These are phyloP conservation scores for Henricia sp. DNA, from an alignment of 53 echinoderm and acorn worm species.

Conservation along the genomic window DNA sequence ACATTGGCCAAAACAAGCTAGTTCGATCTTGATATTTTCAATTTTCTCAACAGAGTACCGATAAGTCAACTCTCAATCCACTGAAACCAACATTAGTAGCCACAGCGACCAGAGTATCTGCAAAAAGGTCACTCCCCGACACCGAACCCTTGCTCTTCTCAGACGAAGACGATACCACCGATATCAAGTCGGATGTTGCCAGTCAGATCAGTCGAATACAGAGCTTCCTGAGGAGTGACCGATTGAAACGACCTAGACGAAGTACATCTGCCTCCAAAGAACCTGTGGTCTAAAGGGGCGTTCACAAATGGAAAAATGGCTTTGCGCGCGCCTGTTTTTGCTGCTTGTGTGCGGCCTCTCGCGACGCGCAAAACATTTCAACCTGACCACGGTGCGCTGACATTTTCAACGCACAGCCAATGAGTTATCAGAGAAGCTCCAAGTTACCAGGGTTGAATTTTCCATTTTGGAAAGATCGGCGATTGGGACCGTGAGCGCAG, in stretches of 20 bases:
- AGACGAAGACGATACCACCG: conserved; percentile 58
- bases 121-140: too few species aligned
- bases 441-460: too few species aligned
- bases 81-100: neutral
- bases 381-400: too few species aligned
- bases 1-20: too few species aligned
- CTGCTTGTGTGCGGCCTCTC: too few species aligned
- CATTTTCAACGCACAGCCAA: too few species aligned
- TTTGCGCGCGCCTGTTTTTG: too few species aligned
- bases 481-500: too few species aligned
- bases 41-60: neutral
- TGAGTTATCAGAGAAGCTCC: too few species aligned
- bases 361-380: too few species aligned
- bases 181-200: conserved; percentile 63
- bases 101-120: neutral
- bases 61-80: neutral
- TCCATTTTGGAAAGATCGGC: too few species aligned
- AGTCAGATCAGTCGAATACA: conserved; percentile 78
- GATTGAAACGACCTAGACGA: conserved; percentile 59
- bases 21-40: neutral
- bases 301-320: too few species aligned
- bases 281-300: conserved; percentile 9
- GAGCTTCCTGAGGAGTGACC: conserved; percentile 70
- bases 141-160: conserved; percentile 50
- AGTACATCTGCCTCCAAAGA: conserved; percentile 5